phyloP scores from a whole-genome alignment of 2,113 vertebrate species.

The Nematolebias whitei region DNA sequence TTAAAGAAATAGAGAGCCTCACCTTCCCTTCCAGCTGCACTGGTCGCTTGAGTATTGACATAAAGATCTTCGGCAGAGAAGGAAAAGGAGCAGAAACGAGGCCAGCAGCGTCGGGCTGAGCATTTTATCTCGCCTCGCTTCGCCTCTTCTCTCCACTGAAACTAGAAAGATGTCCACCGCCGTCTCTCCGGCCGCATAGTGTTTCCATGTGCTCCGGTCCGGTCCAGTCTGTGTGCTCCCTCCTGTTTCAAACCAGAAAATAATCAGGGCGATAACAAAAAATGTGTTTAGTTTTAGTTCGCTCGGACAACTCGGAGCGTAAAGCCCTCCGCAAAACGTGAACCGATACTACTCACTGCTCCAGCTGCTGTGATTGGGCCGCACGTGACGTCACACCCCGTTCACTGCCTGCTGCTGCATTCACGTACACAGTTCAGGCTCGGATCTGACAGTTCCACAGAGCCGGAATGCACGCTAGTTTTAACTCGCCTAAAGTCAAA shows the following conservation, averaged over 20 bases:
- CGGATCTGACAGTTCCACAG: background rate
- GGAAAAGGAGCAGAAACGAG: constrained; percentile 75
- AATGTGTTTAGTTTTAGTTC: background rate
- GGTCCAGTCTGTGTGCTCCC: constrained; percentile 14
- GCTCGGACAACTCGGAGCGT: background rate
- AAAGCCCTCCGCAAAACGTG: constrained; percentile 7
- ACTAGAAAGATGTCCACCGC: constrained; percentile 51
- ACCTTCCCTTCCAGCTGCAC: constrained; percentile 98
- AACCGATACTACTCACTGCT: constrained; percentile 10
- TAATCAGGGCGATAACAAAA: background rate
- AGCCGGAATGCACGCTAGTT: too few species aligned
- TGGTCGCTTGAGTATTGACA: constrained; percentile 94
- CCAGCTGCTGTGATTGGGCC: constrained; percentile 41
- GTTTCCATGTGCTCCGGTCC: constrained; percentile 56
- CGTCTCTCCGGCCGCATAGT: constrained; percentile 64
- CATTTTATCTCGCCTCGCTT: constrained; percentile 76
- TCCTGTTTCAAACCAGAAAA: background rate
- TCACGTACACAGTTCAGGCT: constrained; percentile 10
- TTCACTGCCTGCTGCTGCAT: constrained; percentile 40
- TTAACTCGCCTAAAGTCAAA: too few species aligned
- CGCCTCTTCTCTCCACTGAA: constrained; percentile 52
- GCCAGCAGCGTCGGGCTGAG: constrained; percentile 76
- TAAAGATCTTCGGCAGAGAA: constrained; percentile 79
- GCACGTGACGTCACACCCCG: constrained; percentile 54
- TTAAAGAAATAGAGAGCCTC: constrained; percentile 47